phyloP scores from a whole-genome alignment of 2,888 invertebrate species.

The Lamellibrachia columna region DNA sequence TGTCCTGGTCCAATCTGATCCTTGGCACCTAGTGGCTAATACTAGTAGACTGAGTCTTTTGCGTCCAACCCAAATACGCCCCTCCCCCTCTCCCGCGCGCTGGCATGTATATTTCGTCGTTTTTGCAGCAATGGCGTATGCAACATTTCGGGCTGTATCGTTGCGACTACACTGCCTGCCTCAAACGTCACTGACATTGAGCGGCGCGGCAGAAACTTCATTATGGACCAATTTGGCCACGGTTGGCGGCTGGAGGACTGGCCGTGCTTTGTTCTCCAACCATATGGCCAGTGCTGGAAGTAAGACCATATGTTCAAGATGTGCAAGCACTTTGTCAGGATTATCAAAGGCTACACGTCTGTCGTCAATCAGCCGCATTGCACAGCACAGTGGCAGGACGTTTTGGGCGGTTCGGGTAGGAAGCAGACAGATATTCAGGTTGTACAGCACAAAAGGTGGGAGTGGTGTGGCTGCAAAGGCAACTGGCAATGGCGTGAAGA shows the following conservation, averaged over 20 bases:
- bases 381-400: background rate
- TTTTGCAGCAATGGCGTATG: background rate
- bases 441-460: slow-evolving; percentile 16
- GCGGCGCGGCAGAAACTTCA: background rate
- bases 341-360: background rate
- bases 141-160: background rate
- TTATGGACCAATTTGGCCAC: background rate
- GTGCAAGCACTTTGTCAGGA: background rate
- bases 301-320: slow-evolving; percentile 6
- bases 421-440: background rate
- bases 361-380: slow-evolving; percentile 10
- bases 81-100: background rate
- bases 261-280: background rate
- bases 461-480: background rate
- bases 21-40: background rate
- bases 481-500: background rate
- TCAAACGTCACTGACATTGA: background rate
- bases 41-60: background rate
- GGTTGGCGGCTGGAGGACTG: background rate
- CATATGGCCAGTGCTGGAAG: background rate
- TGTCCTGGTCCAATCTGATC: background rate
- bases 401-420: slow-evolving; percentile 1
- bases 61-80: background rate
- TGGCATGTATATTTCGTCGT: background rate
- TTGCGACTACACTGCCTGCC: background rate